Percentiles rank a stretch among this genome's conserved stretches.
Conservation (phyloP, 2,113 vertebrate genomes). For the Archocentrus centrarchus region DNA sequence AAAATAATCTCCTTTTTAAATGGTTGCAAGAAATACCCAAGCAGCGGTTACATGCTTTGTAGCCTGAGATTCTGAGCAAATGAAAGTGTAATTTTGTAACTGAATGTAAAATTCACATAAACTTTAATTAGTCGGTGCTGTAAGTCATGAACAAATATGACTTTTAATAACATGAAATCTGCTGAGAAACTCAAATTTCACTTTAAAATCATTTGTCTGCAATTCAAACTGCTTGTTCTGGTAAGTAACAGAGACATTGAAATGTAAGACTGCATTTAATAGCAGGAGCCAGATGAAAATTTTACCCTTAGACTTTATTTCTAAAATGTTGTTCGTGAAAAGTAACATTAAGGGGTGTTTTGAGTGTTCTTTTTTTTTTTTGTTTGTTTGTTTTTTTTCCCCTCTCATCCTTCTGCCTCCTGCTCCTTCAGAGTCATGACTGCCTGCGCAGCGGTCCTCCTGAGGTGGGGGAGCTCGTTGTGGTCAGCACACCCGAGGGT, state of each 20-base stretch:
- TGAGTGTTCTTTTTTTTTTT: too few relatives aligned
- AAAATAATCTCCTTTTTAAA: neutral
- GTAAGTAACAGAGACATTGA: too few relatives aligned
- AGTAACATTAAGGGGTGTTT: neutral
- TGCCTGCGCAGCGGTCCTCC: constrained; percentile 88
- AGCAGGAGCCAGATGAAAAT: neutral
- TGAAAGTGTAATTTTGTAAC: constrained; percentile 9
- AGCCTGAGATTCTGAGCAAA: neutral
- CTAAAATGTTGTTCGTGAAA: neutral
- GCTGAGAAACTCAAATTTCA: neutral
- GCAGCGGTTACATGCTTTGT: neutral
- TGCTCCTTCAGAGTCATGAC: constrained; percentile 87
- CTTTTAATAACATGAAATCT: constrained; percentile 9
- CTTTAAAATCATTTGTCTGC: neutral
- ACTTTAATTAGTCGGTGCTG: constrained; percentile 1
- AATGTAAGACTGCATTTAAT: neutral
- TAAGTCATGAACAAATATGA: neutral
- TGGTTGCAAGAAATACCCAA: constrained; percentile 1
- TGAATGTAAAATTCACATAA: neutral
- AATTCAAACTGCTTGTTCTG: too few relatives aligned
- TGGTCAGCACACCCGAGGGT: constrained; percentile 85
- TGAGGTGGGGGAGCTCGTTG: constrained; percentile 84
- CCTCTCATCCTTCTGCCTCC: neutral
- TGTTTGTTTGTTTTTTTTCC: neutral
- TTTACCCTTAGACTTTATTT: neutral